Percentiles rank a stretch among this genome's conserved stretches.
Evolutionary conservation across 2,113 vertebrate genomes (phyloP).

Genomic region (Pao palembangensis): DNA sequence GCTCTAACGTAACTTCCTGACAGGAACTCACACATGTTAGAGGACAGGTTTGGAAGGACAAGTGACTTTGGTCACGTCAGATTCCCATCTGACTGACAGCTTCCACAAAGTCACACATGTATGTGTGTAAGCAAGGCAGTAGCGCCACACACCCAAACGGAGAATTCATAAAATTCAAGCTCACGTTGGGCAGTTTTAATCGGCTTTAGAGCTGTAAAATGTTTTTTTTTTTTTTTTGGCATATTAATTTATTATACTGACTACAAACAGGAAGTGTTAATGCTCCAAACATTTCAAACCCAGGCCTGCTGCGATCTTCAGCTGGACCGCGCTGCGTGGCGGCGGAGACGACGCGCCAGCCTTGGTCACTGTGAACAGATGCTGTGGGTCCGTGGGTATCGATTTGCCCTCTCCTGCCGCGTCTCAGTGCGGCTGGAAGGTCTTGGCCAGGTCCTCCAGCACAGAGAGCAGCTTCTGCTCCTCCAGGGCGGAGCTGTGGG

Average conservation of each 20-base stretch:
- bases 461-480: constrained; percentile 76
- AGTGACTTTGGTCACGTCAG: constrained; percentile 66
- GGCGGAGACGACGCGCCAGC: constrained; percentile 8
- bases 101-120: constrained; percentile 56
- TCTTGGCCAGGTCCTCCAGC: constrained; percentile 77
- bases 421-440: constrained; percentile 73
- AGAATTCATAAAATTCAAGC: not conserved
- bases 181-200: constrained; percentile 3
- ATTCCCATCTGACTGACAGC: constrained; percentile 75
- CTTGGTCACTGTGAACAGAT: constrained; percentile 4
- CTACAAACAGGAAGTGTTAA: not conserved
- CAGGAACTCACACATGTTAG: not conserved
- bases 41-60: not conserved
- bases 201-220: too few species aligned
- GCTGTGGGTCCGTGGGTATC: constrained; percentile 11
- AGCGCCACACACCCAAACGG: too few species aligned
- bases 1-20: too few species aligned
- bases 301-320: not conserved
- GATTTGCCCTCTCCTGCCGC: not conserved
- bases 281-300: not conserved
- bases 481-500: constrained; percentile 73
- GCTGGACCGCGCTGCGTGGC: not conserved
- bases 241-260: not conserved
- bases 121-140: not conserved
- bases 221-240: not conserved